Base-by-base conservation (phyloP, 2,113 vertebrate genomes). In the Callospermophilus lateralis region DNA sequence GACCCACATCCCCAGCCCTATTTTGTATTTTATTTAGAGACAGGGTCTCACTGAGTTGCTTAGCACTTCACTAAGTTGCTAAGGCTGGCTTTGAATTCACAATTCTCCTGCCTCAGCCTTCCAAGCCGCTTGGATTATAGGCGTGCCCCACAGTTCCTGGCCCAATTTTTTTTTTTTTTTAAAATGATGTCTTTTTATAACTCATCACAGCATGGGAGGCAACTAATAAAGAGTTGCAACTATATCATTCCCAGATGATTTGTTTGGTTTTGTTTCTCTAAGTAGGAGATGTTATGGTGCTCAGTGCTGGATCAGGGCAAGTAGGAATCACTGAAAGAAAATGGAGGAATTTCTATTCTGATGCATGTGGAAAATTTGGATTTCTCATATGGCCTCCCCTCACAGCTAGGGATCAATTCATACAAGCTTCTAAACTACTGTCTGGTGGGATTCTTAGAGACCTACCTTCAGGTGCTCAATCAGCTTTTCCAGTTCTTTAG, bases 401-500 rank as follows among this genome's bases (percentile, higher is more conserved):
- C 32, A 91, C 4, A 96, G 70, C 2, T 37, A 48, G 61, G 84
- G 65, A 95, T 81, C 16, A 70, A 11, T 67, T 37, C 8, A 77
- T 30, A 61, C 0, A 81, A 53, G 30, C 9, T 84, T 94, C 45
- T 39, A 89, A 84, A 91, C n/a, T 34, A 39, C 51, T 92, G 11
- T 55, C n/a, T 58, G 70, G 58, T 11, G 24, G 11, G 6, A 79
- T 39, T 93, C 48, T 22, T 84, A 48, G 68, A 68, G 42, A 63
- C 39, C 90, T 98, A 99, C 99, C 99, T 99, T 98, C 83, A 99
- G 97, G 97, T 99, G 99, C 98, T 99, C 99, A 73, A 99, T 98
- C 97, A 98, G 98, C 92, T 99, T 99, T 97, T 99, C 99, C 98
- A 99, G 99, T 51, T 99, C 98, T 92, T 99, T 99, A 0, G 98